A percentile compares a stretch with the other conserved stretches of the same genome.
phyloP scores from a whole-genome alignment of 2,797 vertebrate species.

The Oreochromis grahami region DNA sequence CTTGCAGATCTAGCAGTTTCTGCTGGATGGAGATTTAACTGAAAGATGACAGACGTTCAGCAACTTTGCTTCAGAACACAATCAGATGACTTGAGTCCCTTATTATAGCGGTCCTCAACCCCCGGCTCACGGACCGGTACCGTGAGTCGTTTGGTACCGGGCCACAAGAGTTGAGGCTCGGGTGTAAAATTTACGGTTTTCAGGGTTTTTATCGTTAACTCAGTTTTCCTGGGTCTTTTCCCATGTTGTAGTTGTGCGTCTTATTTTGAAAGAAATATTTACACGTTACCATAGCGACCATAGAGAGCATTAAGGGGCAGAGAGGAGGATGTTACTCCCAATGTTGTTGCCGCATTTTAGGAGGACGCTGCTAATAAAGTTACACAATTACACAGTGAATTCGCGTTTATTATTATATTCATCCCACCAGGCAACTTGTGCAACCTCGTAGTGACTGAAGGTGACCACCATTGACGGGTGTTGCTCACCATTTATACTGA shows the following conservation, averaged over 20 bases:
- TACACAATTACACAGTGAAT: too few species aligned
- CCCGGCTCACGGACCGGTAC: not conserved
- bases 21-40: not conserved
- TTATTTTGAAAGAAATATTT: not conserved
- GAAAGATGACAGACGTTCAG: not conserved
- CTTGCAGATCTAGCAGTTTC: not conserved
- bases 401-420: too few species aligned
- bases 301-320: not conserved
- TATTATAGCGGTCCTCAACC: not conserved
- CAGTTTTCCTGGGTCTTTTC: too few species aligned
- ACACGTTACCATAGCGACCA: not conserved
- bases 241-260: too few species aligned
- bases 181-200: too few species aligned
- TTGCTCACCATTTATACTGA: not conserved
- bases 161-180: too few species aligned
- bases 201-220: too few species aligned
- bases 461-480: too few species aligned
- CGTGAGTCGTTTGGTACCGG: too few species aligned
- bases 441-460: too few species aligned
- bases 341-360: not conserved
- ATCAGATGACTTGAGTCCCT: not conserved
- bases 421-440: too few species aligned
- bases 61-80: not conserved
- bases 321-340: not conserved
- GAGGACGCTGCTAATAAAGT: not conserved